Evolutionary conservation across 2,888 invertebrate genomes (phyloP).

Genomic region (Sinodicranocentrus sp.): DNA sequence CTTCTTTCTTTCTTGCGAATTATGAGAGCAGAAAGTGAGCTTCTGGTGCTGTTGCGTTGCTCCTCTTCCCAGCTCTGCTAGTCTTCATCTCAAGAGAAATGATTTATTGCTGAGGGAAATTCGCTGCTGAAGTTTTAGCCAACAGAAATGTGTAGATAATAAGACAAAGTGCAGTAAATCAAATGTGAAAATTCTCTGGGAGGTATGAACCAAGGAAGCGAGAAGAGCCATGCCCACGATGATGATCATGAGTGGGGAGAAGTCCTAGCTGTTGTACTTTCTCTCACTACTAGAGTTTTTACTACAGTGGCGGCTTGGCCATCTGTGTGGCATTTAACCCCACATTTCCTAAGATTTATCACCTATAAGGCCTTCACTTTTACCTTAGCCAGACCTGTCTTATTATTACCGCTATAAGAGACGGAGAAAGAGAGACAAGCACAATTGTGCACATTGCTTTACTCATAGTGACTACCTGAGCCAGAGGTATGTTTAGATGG

Average conservation of each 20-base stretch:
- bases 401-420: conserved; percentile 37
- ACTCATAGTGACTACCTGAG: conserved; percentile 28
- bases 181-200: conserved; percentile 71
- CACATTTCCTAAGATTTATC: conserved; percentile 71
- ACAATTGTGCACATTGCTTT: conserved; percentile 45
- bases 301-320: conserved; percentile 32
- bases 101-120: conserved; percentile 73
- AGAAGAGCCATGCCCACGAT: conserved; percentile 50
- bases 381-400: conserved; percentile 36
- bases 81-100: conserved; percentile 63
- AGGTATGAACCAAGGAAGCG: conserved; percentile 49
- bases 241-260: conserved; percentile 39
- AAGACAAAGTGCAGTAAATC: conserved; percentile 76
- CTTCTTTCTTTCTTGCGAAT: conserved; percentile 22
- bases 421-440: conserved; percentile 17
- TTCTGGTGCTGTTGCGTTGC: conserved; percentile 37
- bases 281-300: not conserved
- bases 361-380: conserved; percentile 44
- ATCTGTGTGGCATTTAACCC: conserved; percentile 73
- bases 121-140: conserved; percentile 70
- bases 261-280: not conserved
- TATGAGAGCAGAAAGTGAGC: conserved; percentile 66
- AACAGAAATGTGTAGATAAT: conserved; percentile 75
- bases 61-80: conserved; percentile 30
- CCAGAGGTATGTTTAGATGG: conserved; percentile 5